Base-by-base conservation (phyloP, 2,888 invertebrate species). In the Hipparchia sbordonii region DNA sequence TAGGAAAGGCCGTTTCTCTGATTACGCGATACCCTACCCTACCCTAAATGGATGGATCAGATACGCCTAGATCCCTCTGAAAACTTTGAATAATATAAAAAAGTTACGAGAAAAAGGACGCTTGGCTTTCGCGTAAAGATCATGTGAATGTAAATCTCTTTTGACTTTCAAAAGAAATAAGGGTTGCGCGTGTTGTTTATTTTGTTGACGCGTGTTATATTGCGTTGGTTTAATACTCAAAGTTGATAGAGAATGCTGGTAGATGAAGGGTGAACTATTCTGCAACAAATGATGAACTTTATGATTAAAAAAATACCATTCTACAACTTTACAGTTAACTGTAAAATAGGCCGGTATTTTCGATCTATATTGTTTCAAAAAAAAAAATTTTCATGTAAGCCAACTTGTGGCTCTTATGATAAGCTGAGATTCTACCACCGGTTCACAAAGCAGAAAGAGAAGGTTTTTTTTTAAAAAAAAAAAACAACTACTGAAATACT, bases 1-100 rank as follows among this genome's bases (percentile, higher is more conserved):
- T 72, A 74, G 74, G 45, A 72, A 74, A 74, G 70, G 67, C 66
- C 70, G 65, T 72, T 67, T 74, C 60, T 72, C 74, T 59, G 48
- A 70, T 74, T 70, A 72, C 72, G 65, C 65, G 54, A 60, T 71
- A 72, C 70, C 74, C 72, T 72, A 23, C 23, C 23, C 23, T 23
- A 23, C 57, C 67, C 63, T 13, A 71, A 71, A 72, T 74, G 76
- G 76, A 75, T 67, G 73, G 73, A 78, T 75, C 78, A 73, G 78
- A 78, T 77, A 78, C 69, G 71, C 57, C 74, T 71, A 76, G 76
- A 75, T 71, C 78, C 75, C 74, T 66, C 70, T 75, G 71, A 76
- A 77, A 78, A 78, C 77, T 78, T 76, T 76, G 77, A 75, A 77
- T 78, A 75, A 74, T 73, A 73, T 72, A 68, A 77, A 77, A 78